Base-by-base conservation (phyloP, 2,888 invertebrate genomes). In the Athetis lepigone region DNA sequence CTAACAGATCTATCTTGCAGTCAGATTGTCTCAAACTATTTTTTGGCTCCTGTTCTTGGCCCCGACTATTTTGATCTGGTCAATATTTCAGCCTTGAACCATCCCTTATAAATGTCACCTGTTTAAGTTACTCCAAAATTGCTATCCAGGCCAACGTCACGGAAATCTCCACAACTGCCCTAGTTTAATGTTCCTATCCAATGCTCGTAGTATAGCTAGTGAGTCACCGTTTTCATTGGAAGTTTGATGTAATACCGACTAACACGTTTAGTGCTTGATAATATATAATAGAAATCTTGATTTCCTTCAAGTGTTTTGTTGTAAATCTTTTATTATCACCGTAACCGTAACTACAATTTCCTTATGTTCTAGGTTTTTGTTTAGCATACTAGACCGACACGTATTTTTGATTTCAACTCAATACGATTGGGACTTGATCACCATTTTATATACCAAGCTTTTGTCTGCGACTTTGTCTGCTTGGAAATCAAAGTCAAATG, bases 131-230 rank as follows among this genome's bases (percentile, higher is more conserved):
- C 21, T 46, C 18, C 50, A 18, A 33, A 45, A 50, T 58, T 70
- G 33, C 36, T 16, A 27, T 62, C 46, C 36, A 49, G 29, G 11
- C 19, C 13, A 39, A 42, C 72, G 57, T 58, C 76, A 75, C 39
- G 76, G 71, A 75, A 75, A 70, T 54, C 45, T 63, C 76, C 71
- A 33, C 9, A 11, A 42, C 19, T 59, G 25, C 13, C 39, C 16
- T 42, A 62, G 50, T 70, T 70, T 63, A 47, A 63, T 58, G 46
- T 63, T 63, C 45, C 36, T 27, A 61, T 54, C 52, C 63, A 71
- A 46, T 54, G 47, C 43, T 37, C 33, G 46, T 37, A 68, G 42
- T 57, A 51, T 40, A 40, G 68, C 36, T 13, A 16, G 39, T 72
- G 71, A 72, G 50, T 72, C 76, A 72, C 42, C 19, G 49, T 45